These are phyloP conservation scores for Machimus atricapillus DNA, from an alignment of 2,888 invertebrate genomes.

Conservation along the genomic window DNA sequence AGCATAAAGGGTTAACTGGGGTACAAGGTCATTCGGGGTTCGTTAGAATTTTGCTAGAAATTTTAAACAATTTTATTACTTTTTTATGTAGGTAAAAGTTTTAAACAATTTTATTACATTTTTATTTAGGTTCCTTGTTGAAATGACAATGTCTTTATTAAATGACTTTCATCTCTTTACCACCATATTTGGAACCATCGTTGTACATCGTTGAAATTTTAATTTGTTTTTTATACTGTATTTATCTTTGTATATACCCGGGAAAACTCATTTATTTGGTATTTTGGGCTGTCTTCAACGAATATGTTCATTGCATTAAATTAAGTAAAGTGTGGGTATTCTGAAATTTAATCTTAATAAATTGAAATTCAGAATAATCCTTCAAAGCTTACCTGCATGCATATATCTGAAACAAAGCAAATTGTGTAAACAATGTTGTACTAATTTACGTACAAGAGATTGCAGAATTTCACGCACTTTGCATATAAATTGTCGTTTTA, in stretches of 20 bases:
- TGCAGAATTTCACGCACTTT: neutral
- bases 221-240: neutral
- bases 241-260: neutral
- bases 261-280: neutral
- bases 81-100: neutral
- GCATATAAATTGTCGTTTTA: neutral
- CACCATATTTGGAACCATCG: neutral
- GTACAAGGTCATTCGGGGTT: neutral
- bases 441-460: neutral
- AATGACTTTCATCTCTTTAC: neutral
- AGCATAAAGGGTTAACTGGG: neutral
- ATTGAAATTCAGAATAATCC: neutral
- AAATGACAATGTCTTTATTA: neutral
- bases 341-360: neutral
- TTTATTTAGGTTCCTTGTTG: neutral
- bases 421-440: neutral
- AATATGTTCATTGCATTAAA: neutral
- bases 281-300: neutral
- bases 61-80: neutral
- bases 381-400: neutral
- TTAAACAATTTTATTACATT: neutral
- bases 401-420: neutral
- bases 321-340: neutral
- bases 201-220: neutral
- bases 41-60: neutral